Evolutionary conservation across 2,113 vertebrate genomes (phyloP), one percentile per base, ranked within the genome.

Genomic region (Dissostichus mawsoni): DNA sequence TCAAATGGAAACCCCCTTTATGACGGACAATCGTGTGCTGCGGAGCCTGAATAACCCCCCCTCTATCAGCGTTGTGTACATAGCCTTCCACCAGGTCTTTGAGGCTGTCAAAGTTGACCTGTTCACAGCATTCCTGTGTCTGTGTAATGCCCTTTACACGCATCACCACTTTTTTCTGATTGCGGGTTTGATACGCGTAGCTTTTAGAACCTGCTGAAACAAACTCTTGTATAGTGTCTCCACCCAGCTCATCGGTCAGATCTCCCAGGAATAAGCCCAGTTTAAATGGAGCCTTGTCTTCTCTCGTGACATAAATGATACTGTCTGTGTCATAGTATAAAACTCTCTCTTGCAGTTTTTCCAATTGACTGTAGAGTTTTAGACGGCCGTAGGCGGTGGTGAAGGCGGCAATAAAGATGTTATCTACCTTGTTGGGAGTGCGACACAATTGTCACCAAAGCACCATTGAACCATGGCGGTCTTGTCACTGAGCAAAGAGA

Each of bases 361-460:
- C 58, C 5, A 74, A 33, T 36, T 41, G 16, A 36, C 14, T 57
- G 71, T 74, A 63, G 17, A 74, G 29, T 6, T 74, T 61, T 2
- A 74, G 29, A 63, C 71, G 48, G 0, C 13, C 71, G 25, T 74
- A 52, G 0, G 71, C 17, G 0, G 58, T 62, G 23, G 58, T 61
- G 20, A 74, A 74, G 1, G 71, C 25, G 0, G 58, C 59, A 0
- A 62, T 13, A 5, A 73, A 73, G 8, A 73, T 3, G 10, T 62
- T 62, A 14, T 51, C 36, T 1, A 23, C 5, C 8, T 11, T 50
- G 12, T n/a, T 12, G 0, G 70, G 23, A 23, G 20, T 7, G 11
- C 1, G 0, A 33, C 3, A 25, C 17, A 11, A 4, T 10, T 7
- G 0, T 58, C 36, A 3, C 4, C 11, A 1, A 44, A 45, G 0